Percentiles rank a stretch among this genome's conserved stretches.
phyloP scores from a whole-genome alignment of 2,888 invertebrate species.

The Uloborus plumipes region DNA sequence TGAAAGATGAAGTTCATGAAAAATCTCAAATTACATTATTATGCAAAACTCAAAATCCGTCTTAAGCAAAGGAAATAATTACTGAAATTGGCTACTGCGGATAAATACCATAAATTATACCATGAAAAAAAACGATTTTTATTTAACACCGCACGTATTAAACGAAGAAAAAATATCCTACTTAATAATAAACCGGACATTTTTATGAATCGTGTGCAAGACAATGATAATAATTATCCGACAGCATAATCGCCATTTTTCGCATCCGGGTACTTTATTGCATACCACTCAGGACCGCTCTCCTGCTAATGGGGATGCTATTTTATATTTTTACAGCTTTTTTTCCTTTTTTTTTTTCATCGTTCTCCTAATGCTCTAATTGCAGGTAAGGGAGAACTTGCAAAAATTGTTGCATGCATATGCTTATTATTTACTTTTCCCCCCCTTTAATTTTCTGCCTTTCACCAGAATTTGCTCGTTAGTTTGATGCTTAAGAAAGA shows the following conservation, averaged over 20 bases:
- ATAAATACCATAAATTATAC: not conserved
- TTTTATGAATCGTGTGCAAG: constrained; percentile 49
- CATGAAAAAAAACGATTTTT: constrained; percentile 1
- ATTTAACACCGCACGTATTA: constrained; percentile 28
- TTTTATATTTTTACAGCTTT: constrained; percentile 24
- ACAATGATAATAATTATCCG: constrained; percentile 55
- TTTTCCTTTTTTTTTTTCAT: not conserved
- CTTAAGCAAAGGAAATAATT: not conserved
- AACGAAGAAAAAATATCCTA: constrained; percentile 22
- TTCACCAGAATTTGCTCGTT: not conserved
- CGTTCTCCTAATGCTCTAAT: constrained; percentile 39
- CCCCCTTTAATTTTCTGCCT: not conserved
- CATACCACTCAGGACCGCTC: constrained; percentile 1
- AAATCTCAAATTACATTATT: too few species aligned
- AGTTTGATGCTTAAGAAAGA: not conserved
- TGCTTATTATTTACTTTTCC: too few species aligned
- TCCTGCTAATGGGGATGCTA: constrained; percentile 30
- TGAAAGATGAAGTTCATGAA: too few species aligned
- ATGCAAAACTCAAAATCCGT: too few species aligned
- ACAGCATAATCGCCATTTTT: constrained; percentile 41
- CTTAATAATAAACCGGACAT: constrained; percentile 52
- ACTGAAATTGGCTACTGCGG: not conserved
- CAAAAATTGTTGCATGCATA: constrained; percentile 26
- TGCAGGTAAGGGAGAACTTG: constrained; percentile 42
- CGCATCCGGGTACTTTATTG: constrained; percentile 44